Evolutionary conservation across 1,140 invertebrate genomes (phyloP).

Genomic region (Brachionus plicatilis): DNA sequence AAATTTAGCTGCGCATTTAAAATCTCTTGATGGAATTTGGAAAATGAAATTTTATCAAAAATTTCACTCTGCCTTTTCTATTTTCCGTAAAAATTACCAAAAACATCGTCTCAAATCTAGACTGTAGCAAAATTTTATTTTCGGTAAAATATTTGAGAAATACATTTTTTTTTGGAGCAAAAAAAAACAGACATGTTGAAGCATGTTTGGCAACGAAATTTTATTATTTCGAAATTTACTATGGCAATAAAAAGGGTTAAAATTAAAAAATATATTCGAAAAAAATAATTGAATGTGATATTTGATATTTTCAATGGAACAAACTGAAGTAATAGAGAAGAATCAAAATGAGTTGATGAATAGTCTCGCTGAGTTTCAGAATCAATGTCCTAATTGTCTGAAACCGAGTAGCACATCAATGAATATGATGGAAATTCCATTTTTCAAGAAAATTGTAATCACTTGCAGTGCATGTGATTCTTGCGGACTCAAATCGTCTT

Average conservation of each 20-base stretch:
- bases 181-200: too few species aligned
- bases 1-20: too few species aligned
- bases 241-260: neutral
- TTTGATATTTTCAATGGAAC: neutral
- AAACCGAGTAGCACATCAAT: constrained; percentile 81
- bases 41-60: too few species aligned
- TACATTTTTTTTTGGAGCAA: too few species aligned
- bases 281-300: neutral
- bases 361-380: constrained; percentile 62
- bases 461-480: constrained; percentile 88
- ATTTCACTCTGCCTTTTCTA: too few species aligned
- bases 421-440: constrained; percentile 83
- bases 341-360: neutral
- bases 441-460: constrained; percentile 91
- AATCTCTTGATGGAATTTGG: too few species aligned
- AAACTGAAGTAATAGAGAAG: neutral
- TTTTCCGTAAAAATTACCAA: too few species aligned
- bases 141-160: too few species aligned
- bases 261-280: neutral
- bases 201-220: too few species aligned
- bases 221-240: neutral
- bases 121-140: too few species aligned
- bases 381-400: constrained; percentile 81
- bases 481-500: constrained; percentile 84
- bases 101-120: too few species aligned